Percentiles rank a stretch among this genome's conserved stretches.
phyloP scores from a whole-genome alignment of 2,113 vertebrate genomes.

The Falcunculus frontatus region DNA sequence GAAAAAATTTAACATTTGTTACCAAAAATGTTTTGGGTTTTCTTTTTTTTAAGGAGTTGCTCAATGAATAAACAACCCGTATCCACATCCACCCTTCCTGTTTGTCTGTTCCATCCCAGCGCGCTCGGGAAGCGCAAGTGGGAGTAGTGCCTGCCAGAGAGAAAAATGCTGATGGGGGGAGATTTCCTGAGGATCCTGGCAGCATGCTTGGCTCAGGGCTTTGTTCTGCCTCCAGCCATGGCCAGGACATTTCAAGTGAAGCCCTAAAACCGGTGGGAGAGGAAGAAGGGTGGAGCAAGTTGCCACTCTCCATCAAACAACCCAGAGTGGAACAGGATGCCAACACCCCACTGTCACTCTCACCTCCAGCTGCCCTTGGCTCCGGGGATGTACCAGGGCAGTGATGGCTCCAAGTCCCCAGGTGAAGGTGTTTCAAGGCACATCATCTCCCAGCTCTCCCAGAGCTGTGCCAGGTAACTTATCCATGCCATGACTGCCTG shows the following conservation, averaged over 20 bases:
- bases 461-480: not conserved
- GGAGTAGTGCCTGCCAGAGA: not conserved
- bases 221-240: not conserved
- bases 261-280: not conserved
- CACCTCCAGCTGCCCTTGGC: fast-evolving
- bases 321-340: not conserved
- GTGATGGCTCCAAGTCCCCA: not conserved
- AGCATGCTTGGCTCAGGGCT: not conserved
- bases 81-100: conserved; percentile 60
- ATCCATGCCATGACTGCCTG: no score
- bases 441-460: not conserved
- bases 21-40: conserved; percentile 68
- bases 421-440: not conserved
- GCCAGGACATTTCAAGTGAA: not conserved
- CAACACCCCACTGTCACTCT: not conserved
- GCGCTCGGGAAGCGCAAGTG: not conserved
- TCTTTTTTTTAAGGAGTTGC: conserved; percentile 53
- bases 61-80: conserved; percentile 69
- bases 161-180: conserved; percentile 14
- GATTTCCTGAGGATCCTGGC: not conserved
- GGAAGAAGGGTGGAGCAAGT: not conserved
- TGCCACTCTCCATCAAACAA: not conserved
- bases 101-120: not conserved
- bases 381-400: fast-evolving
- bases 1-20: conserved; percentile 65